phyloP scores from a whole-genome alignment of 2,113 vertebrate species.

The Choloepus hoffmanni region DNA sequence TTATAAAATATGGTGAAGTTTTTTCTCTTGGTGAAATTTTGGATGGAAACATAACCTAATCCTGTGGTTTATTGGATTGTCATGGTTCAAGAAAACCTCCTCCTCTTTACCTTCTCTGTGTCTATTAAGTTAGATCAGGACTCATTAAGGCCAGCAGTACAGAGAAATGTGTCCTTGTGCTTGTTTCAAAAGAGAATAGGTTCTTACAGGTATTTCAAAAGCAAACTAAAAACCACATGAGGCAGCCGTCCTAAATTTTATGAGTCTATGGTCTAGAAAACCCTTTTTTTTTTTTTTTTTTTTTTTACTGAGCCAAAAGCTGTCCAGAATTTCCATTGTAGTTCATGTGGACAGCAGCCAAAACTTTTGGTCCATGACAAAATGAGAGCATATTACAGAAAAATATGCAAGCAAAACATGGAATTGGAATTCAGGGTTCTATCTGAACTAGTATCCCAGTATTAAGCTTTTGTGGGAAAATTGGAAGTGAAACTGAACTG shows the following conservation, averaged over 20 bases:
- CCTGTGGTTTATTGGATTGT: background rate
- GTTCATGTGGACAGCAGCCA: background rate
- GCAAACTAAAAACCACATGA: conserved; percentile 37
- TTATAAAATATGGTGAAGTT: background rate
- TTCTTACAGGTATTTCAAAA: background rate
- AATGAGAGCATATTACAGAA: background rate
- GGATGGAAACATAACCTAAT: background rate
- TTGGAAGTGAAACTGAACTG: no score
- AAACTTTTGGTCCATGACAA: background rate
- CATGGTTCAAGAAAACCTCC: background rate
- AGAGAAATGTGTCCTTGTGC: background rate
- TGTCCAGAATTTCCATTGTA: background rate
- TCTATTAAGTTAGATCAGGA: background rate
- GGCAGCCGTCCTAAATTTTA: background rate
- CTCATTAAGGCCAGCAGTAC: background rate
- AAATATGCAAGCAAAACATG: background rate
- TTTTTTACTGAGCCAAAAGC: background rate
- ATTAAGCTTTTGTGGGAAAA: no score
- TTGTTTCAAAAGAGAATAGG: background rate
- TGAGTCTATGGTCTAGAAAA: background rate
- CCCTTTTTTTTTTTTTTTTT: background rate
- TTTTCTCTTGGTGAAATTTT: background rate
- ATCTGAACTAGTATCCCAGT: no score
- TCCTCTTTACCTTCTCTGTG: background rate
- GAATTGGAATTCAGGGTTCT: no score